phyloP scores from a whole-genome alignment of 2,888 invertebrate species.

The Macrosiphum euphorbiae region DNA sequence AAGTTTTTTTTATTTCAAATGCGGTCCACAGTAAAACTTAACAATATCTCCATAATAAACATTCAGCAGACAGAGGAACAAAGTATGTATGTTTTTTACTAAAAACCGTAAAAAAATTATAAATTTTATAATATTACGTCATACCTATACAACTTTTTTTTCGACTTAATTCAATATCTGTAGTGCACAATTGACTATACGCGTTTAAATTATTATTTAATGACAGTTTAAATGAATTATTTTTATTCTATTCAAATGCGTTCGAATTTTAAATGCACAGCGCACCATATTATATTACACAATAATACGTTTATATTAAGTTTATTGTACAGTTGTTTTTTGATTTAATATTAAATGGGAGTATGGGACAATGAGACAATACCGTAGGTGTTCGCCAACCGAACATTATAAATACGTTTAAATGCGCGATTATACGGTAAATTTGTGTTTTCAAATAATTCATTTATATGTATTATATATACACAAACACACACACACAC shows the following conservation, averaged over 20 bases:
- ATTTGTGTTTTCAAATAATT: conserved; percentile 30
- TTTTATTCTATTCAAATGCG: conserved; percentile 24
- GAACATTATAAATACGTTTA: conserved; percentile 49
- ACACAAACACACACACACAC: not conserved
- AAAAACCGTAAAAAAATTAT: not conserved
- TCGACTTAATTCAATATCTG: not conserved
- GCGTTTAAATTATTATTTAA: not conserved
- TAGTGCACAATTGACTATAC: not conserved
- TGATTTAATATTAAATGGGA: conserved; percentile 41
- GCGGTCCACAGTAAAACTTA: not conserved
- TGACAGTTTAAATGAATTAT: not conserved
- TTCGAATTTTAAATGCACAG: conserved; percentile 31
- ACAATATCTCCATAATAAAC: not conserved
- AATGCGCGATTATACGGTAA: conserved; percentile 36
- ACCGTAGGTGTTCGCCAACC: conserved; percentile 36
- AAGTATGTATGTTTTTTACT: not conserved
- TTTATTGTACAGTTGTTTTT: conserved; percentile 17
- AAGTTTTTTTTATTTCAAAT: not conserved
- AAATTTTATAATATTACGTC: not conserved
- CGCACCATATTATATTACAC: not conserved
- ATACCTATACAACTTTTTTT: not conserved
- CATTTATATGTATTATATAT: not conserved
- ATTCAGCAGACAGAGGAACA: not conserved
- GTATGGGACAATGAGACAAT: conserved; percentile 47
- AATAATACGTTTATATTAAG: conserved; percentile 25